phyloP scores from a whole-genome alignment of 1,140 invertebrate genomes.

The Euwallacea similis region DNA sequence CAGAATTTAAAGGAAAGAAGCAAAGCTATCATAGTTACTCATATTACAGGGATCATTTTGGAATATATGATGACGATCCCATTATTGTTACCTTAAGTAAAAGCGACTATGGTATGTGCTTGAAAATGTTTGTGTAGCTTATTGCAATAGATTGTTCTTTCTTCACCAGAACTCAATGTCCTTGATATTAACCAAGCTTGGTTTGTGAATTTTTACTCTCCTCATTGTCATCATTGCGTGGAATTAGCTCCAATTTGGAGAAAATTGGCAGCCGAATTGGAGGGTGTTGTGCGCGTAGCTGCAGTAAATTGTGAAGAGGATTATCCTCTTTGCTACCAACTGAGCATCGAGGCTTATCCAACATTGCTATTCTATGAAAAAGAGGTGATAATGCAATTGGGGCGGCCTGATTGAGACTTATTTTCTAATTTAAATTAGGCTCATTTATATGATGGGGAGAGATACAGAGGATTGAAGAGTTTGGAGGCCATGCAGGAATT shows the following conservation, averaged over 20 bases:
- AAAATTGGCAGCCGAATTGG: conserved; percentile 70
- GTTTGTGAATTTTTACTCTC: conserved; percentile 89
- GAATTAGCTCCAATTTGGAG: conserved; percentile 78
- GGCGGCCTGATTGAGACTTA: background rate
- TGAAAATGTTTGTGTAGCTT: background rate
- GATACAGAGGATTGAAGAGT: conserved; percentile 54
- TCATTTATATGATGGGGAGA: conserved; percentile 51
- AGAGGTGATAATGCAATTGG: conserved; percentile 38
- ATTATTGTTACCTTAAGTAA: conserved; percentile 76
- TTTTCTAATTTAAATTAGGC: conserved; percentile 40
- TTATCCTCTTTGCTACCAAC: conserved; percentile 68
- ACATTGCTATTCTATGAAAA: conserved; percentile 52
- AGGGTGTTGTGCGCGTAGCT: conserved; percentile 71
- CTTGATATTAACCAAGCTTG: conserved; percentile 66
- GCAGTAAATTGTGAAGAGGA: conserved; percentile 85
- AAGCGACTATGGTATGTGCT: conserved; percentile 73
- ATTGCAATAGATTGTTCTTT: background rate
- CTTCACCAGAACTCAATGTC: conserved; percentile 48
- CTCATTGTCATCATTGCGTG: conserved; percentile 83
- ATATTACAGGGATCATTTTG: conserved; percentile 84
- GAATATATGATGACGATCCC: conserved; percentile 84
- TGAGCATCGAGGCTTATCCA: conserved; percentile 57
- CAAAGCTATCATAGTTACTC: conserved; percentile 77
- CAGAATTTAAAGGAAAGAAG: conserved; percentile 60
- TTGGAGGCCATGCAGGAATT: conserved; percentile 56